Evolutionary conservation across 1,140 invertebrate species (phyloP).

Genomic region (Tetranychus cinnabarinus): DNA sequence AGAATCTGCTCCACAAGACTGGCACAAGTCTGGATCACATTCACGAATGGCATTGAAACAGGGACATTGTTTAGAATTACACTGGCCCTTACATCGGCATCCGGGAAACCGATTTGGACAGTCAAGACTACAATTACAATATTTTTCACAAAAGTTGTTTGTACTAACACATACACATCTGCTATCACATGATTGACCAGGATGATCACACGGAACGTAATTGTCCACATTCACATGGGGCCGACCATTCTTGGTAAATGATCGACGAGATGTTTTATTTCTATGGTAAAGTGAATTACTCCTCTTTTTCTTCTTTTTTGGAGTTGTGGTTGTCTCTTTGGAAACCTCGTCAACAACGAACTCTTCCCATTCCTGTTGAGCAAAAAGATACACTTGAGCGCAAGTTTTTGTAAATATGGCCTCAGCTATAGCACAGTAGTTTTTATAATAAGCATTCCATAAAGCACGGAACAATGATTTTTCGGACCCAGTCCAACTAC

Average conservation of each 20-base stretch:
- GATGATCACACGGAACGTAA: slow-evolving; percentile 85
- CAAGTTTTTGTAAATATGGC: slow-evolving; percentile 81
- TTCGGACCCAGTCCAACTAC: slow-evolving; percentile 71
- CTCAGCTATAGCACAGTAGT: slow-evolving; percentile 80
- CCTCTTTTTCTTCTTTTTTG: slow-evolving; percentile 88
- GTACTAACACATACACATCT: slow-evolving; percentile 71
- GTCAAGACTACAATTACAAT: slow-evolving; percentile 81
- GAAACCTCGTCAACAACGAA: slow-evolving; percentile 46
- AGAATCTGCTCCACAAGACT: slow-evolving; percentile 72
- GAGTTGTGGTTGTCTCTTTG: slow-evolving; percentile 47
- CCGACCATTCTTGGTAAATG: slow-evolving; percentile 74
- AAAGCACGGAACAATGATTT: slow-evolving; percentile 71
- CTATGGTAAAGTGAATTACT: slow-evolving; percentile 84
- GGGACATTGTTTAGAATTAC: slow-evolving; percentile 95
- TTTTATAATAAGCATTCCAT: slow-evolving; percentile 67
- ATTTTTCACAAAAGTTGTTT: slow-evolving; percentile 95
- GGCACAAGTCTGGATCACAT: slow-evolving; percentile 94
- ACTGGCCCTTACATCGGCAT: slow-evolving; percentile 89
- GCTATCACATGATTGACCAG: slow-evolving; percentile 63
- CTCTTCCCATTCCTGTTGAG: slow-evolving; percentile 61
- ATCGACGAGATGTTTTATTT: slow-evolving; percentile 49
- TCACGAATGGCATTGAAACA: slow-evolving; percentile 92
- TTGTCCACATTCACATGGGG: slow-evolving; percentile 48
- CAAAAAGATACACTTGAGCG: slow-evolving; percentile 77
- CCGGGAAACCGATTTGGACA: slow-evolving; percentile 92